Base-by-base conservation (phyloP, 2,888 invertebrate genomes). In the Athalia cordata region DNA sequence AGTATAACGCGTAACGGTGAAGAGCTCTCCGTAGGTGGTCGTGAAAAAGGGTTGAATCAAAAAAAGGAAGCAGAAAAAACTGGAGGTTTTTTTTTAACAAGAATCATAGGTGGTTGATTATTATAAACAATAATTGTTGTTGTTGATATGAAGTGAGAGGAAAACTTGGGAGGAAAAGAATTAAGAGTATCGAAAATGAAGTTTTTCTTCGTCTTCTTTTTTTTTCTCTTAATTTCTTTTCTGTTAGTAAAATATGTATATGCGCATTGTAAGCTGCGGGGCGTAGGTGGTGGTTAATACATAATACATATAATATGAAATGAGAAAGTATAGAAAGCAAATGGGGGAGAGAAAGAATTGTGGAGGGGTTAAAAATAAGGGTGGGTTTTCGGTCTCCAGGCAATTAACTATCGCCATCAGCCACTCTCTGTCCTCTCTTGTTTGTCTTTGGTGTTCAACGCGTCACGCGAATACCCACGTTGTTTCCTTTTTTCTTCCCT, bases 331-430 rank as follows among this genome's bases (percentile, higher is more conserved):
- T n/a, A 64, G 45, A n/a, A 50, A 8, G 15, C 47, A 50, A 66
- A 50, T 3, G 8, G n/a, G n/a, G 8, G 4, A n/a, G n/a, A 55
- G 55, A 50, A 15, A 50, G 49, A 15, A 49, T 15, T 6, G n/a
- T n/a, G 9, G n/a, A 4, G 50, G 45, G n/a, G 45, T 49, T 49
- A 49, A 67, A 67, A 49, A n/a, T 67, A 67, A 67, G 72, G 59
- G 72, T 68, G 68, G 55, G 68, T 68, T 72, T 47, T 68, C 29
- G 72, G 57, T 72, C 72, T 72, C 72, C 15, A 72, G 57, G 72
- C 72, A 72, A 72, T 72, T 72, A 72, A 72, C 72, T 59, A 72
- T 59, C 59, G 59, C 72, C 72, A 72, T 72, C 72, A 72, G 57
- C 72, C 45, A 47, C 72, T 59, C 67, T 55, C 68, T 55, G 55